phyloP scores from a whole-genome alignment of 2,113 vertebrate species.

The Tupaia chinensis region DNA sequence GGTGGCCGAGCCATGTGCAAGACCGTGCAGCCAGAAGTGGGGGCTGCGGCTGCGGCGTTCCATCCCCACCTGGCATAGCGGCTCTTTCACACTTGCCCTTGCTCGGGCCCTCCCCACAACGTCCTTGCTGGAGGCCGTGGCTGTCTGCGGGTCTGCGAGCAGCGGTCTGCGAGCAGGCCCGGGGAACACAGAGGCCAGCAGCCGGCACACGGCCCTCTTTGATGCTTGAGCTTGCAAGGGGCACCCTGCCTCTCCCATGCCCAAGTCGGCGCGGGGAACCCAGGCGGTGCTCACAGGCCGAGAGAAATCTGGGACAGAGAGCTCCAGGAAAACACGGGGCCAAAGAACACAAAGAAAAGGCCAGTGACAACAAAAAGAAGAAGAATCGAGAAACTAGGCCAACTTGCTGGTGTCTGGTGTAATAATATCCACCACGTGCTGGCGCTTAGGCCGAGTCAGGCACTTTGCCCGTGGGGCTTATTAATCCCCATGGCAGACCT shows the following conservation, averaged over 20 bases:
- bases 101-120: neutral
- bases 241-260: neutral
- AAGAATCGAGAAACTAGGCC: constrained; percentile 39
- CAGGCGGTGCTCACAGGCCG: neutral
- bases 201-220: neutral
- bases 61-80: neutral
- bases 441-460: neutral
- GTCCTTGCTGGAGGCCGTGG: neutral
- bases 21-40: neutral
- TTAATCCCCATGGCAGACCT: neutral
- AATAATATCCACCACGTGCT: neutral
- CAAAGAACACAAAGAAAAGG: constrained; percentile 42
- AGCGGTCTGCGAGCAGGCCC: neutral
- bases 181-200: neutral
- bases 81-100: neutral
- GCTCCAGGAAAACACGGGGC: constrained; percentile 53
- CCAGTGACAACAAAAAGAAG: constrained; percentile 39
- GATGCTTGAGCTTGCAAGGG: neutral
- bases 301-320: constrained; percentile 64
- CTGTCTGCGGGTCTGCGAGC: neutral
- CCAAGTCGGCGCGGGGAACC: neutral
- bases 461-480: neutral
- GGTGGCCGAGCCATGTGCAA: neutral
- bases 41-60: neutral
- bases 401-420: constrained; percentile 40